Percentiles rank a stretch among this genome's conserved stretches.
phyloP scores from a whole-genome alignment of 2,888 invertebrate species.

The Lypha dubia region DNA sequence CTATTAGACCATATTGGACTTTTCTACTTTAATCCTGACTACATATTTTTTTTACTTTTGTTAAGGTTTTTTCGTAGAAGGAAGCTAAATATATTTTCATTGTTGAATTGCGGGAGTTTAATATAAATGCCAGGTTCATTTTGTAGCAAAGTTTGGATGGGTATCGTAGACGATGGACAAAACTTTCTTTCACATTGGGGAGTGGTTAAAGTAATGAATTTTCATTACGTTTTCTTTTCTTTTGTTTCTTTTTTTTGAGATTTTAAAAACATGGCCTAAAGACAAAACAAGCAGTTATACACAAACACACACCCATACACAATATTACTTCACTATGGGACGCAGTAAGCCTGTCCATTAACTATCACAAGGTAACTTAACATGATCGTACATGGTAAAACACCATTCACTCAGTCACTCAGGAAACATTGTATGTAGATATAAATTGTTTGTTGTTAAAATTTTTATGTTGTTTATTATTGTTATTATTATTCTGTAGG shows the following conservation, averaged over 20 bases:
- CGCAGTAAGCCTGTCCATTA: slow-evolving; percentile 9
- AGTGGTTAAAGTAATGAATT: slow-evolving; percentile 71
- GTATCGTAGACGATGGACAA: slow-evolving; percentile 33
- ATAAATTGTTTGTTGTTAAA: slow-evolving; percentile 62
- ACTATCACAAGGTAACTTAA: slow-evolving; percentile 15
- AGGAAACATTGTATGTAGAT: slow-evolving; percentile 23
- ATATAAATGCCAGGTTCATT: slow-evolving; percentile 52
- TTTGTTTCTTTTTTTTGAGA: too few relatives aligned
- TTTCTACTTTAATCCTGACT: slow-evolving; percentile 65
- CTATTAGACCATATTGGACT: slow-evolving; percentile 71
- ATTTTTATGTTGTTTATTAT: slow-evolving; percentile 44
- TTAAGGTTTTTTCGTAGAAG: not conserved
- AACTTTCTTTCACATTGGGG: slow-evolving; percentile 63
- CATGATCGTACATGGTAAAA: slow-evolving; percentile 5
- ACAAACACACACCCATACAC: not conserved
- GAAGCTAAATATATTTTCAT: slow-evolving; percentile 46
- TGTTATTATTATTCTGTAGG: slow-evolving; percentile 60
- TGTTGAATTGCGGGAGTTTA: slow-evolving; percentile 70
- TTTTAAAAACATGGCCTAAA: slow-evolving; percentile 67
- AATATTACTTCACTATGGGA: not conserved
- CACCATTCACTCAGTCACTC: not conserved
- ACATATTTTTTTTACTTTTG: slow-evolving; percentile 37
- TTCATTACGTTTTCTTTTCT: slow-evolving; percentile 65
- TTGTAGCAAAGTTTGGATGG: slow-evolving; percentile 17
- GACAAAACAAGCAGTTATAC: slow-evolving; percentile 57